A percentile compares a stretch with the other conserved stretches of the same genome.
phyloP scores from a whole-genome alignment of 1,140 invertebrate species.

The Druon quercuslanigerum region DNA sequence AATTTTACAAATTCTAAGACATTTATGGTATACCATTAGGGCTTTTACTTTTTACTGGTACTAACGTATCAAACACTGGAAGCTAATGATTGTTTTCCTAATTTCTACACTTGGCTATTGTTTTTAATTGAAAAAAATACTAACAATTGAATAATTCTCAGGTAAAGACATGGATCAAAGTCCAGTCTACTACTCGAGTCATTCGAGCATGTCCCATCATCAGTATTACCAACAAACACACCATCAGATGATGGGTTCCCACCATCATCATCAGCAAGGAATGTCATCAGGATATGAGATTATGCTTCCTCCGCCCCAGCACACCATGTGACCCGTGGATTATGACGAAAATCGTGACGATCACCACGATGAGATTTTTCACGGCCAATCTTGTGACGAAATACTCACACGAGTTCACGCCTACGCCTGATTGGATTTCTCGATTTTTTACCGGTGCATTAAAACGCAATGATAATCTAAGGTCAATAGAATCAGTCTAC shows the following conservation, averaged over 20 bases:
- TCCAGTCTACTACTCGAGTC: conserved; percentile 70
- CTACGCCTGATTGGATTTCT: conserved; percentile 42
- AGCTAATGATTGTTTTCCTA: no score
- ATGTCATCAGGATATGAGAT: conserved; percentile 71
- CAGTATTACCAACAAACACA: conserved; percentile 73
- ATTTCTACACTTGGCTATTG: not conserved
- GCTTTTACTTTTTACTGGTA: no score
- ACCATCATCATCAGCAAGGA: conserved; percentile 68
- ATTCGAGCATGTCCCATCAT: conserved; percentile 69
- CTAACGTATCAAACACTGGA: no score
- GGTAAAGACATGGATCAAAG: conserved; percentile 70
- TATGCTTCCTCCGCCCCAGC: conserved; percentile 70
- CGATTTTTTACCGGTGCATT: conserved; percentile 36
- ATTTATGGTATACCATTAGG: no score
- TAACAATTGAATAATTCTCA: conserved; percentile 42
- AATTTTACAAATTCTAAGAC: no score
- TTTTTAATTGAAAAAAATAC: not conserved
- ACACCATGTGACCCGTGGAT: conserved; percentile 71
- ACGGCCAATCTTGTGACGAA: conserved; percentile 50
- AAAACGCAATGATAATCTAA: not conserved
- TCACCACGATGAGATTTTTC: conserved; percentile 48
- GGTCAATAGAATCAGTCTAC: no score
- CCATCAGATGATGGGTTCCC: conserved; percentile 68
- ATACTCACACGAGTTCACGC: conserved; percentile 50
- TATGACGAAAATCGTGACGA: conserved; percentile 48